Evolutionary conservation across 1,140 invertebrate genomes (phyloP).

Genomic region (Cyrtorhinus lividipennis): DNA sequence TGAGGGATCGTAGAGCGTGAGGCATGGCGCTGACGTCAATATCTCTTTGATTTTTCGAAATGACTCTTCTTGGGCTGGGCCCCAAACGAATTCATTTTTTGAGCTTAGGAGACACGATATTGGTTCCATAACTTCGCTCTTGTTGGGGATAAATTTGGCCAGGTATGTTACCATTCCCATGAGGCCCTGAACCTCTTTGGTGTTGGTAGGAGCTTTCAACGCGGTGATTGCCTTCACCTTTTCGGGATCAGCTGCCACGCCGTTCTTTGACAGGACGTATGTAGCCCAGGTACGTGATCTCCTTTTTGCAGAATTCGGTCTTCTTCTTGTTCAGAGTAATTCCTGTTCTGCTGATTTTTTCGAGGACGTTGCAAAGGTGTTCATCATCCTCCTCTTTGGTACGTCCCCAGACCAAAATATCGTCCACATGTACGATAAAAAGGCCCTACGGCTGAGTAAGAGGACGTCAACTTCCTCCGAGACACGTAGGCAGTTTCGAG

Average conservation of each 20-base stretch:
- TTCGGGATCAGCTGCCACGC: not conserved
- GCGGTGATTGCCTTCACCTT: not conserved
- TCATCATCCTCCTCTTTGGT: not conserved
- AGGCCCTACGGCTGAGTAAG: not conserved
- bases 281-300: not conserved
- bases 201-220: not conserved
- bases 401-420: not conserved
- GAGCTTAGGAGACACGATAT: not conserved
- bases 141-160: not conserved
- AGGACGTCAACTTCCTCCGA: not conserved
- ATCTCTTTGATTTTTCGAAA: not conserved
- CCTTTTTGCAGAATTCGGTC: not conserved
- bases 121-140: not conserved
- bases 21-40: not conserved
- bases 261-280: not conserved
- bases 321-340: not conserved
- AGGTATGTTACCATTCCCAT: not conserved
- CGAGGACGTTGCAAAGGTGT: not conserved
- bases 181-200: not conserved
- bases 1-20: not conserved
- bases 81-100: not conserved
- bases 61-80: not conserved
- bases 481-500: not conserved
- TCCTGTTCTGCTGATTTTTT: not conserved
- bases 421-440: not conserved